Evolutionary conservation across 2,888 invertebrate genomes (phyloP).

Genomic region (Troglohyphantes excavatus): DNA sequence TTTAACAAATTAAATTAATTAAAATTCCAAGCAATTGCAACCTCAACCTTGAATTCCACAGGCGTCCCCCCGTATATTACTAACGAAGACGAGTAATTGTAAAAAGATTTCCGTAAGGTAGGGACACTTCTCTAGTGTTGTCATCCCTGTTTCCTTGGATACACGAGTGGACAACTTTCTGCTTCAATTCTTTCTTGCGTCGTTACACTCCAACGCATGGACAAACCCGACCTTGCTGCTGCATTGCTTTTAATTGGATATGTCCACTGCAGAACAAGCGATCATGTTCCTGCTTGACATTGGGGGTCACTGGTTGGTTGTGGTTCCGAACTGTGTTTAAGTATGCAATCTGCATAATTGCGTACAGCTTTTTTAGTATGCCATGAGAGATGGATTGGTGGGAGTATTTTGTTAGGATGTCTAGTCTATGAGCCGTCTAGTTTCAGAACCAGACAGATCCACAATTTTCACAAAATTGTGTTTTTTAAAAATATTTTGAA

Average conservation of each 20-base stretch:
- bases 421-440: too few species aligned
- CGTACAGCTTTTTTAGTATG: not conserved
- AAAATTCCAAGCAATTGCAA: not conserved
- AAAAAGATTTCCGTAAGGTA: not conserved
- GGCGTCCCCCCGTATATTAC: not conserved
- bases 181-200: constrained; percentile 14
- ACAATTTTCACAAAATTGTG: too few species aligned
- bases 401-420: too few species aligned
- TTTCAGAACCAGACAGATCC: too few species aligned
- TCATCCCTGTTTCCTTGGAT: constrained; percentile 63
- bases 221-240: constrained; percentile 54
- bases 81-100: not conserved
- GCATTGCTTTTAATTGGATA: constrained; percentile 35
- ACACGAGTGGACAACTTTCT: constrained; percentile 56
- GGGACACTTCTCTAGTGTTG: constrained; percentile 40
- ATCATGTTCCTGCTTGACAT: not conserved
- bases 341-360: not conserved
- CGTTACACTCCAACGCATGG: constrained; percentile 59
- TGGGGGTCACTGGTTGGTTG: not conserved
- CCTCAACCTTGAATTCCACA: not conserved
- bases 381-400: not conserved
- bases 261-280: constrained; percentile 5
- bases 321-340: not conserved
- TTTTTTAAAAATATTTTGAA: too few species aligned
- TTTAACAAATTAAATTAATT: not conserved